Evolutionary conservation across 2,888 invertebrate species (phyloP), one percentile per base, ranked within the genome.

Genomic region (Parnassius glacialis): DNA sequence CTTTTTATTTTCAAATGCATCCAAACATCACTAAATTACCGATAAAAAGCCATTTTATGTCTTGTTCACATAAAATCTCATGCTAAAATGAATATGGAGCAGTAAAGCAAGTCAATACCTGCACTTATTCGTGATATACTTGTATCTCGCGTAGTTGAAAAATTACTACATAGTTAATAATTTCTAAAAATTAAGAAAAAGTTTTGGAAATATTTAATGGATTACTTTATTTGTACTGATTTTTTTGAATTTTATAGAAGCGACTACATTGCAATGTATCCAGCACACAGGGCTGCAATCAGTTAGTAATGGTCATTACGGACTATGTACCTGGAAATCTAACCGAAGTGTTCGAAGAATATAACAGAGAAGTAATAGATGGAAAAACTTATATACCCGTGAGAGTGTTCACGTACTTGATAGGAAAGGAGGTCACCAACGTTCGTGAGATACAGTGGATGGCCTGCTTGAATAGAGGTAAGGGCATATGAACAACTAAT

Each of bases 241-340:
- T 34, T 34, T 3, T 34, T 34, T 34, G 34, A 34, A 34, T 34
- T 1, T 34, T 45, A 5, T 45, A 89, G 89, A 79, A 78, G 71
- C 74, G 90, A 58, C 67, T 62, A 13, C 65, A 77, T 9, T 91
- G 91, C 68, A 79, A 84, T 62, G 84, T 89, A 25, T 83, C 79
- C 54, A 84, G 81, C 63, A 78, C 74, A 7, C 92, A 93, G 61
- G 93, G 95, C 44, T 99, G 99, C 80, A 99, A 99, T 87, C 98
- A 98, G 84, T 95, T 97, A 42, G 97, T 99, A 66, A 98, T 99
- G 98, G 89, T 99, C 62, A 95, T 99, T 67, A 99, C 99, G 0
- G 99, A 99, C 84, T 98, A 98, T 53, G 96, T 98, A 3, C 95
- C 98, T 0, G 95, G 96, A 56, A 97, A 97, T 80, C 93, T 96